Evolutionary conservation across 2,888 invertebrate genomes (phyloP), one percentile per base, ranked within the genome.

Genomic region (Podabrus alpinus): DNA sequence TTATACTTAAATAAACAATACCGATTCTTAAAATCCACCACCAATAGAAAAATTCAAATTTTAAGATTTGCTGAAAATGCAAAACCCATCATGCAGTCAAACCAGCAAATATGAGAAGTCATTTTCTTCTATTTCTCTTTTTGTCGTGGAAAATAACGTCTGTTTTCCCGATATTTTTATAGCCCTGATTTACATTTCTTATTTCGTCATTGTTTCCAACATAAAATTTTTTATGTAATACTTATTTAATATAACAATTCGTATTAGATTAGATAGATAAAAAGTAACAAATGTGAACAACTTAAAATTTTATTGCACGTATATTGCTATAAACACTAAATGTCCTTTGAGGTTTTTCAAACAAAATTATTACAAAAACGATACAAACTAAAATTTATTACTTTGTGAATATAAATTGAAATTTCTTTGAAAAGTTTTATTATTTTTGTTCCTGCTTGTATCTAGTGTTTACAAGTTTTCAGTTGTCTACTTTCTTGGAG

Each of bases 51-150:
- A 45, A 45, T 45, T 45, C n/a, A 64, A 64, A 79, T 79, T 78
- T 81, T 79, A 80, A 83, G 83, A 84, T 84, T 83, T 82, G 83
- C 82, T 81, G 82, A 83, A 81, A 80, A 80, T 80, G 83, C 82
- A 81, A 80, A 83, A 81, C 77, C 81, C 79, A 81, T 80, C 80
- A 81, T 78, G 78, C 79, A 73, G 71, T 79, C 77, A 72, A 73
- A 70, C 76, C 77, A 81, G 80, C 80, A 82, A 80, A 79, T 81
- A 82, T 80, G 77, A 79, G 76, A 78, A 78, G 79, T 72, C 78
- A 78, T 80, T 80, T 80, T 77, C 78, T 75, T 74, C 73, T 75
- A 71, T 69, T 73, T 76, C 77, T 59, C 77, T 76, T 78, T 73
- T 76, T 76, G 76, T 73, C 73, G 71, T 71, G 71, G 76, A 73